Evolutionary conservation across 2,888 invertebrate species (phyloP), one percentile per base, ranked within the genome.

Genomic region (Dichetophora obliterata): DNA sequence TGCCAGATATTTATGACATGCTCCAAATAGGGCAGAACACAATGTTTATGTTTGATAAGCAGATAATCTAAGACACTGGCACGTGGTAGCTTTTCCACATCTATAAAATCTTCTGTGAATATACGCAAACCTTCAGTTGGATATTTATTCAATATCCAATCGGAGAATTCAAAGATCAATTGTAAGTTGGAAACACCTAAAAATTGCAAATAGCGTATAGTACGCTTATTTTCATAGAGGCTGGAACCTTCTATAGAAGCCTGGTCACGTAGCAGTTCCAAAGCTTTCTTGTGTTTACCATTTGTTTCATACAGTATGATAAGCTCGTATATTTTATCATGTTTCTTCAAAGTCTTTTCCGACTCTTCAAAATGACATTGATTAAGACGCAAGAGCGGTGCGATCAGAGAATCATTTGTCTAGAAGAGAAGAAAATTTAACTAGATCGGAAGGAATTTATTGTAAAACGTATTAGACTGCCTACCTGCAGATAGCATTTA

Each of bases 301-400:
- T 98, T 98, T 0, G 95, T 96, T 89, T 98, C 96, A 89, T 99
- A 99, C 48, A 99, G 91, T 84, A 99, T 97, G 81, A 98, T 97
- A 0, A 99, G 91, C 88, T 99, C 99, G 80, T 94, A 95, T 86
- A 94, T 94, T 88, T 98, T 98, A 74, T 95, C 94, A 88, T 96
- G 93, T 85, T 95, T 94, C 80, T 95, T 92, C 50, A 99, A 90
- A 0, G 96, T 95, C 84, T 94, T 93, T 86, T 93, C 99, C 0
- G 98, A 95, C 90, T 99, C 99, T 75, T 96, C 96, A 24, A 98
- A 90, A 82, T 98, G 96, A 85, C 98, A 98, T 86, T 96, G 94
- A 89, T 98, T 96, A 22, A 97, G 90, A 1, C 99, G 93, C 34
- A 99, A 90, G 16, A 99, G 90, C 0, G 98, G 95, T 0, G 97